phyloP scores from a whole-genome alignment of 2,797 vertebrate genomes.

The Aphelocoma californica region DNA sequence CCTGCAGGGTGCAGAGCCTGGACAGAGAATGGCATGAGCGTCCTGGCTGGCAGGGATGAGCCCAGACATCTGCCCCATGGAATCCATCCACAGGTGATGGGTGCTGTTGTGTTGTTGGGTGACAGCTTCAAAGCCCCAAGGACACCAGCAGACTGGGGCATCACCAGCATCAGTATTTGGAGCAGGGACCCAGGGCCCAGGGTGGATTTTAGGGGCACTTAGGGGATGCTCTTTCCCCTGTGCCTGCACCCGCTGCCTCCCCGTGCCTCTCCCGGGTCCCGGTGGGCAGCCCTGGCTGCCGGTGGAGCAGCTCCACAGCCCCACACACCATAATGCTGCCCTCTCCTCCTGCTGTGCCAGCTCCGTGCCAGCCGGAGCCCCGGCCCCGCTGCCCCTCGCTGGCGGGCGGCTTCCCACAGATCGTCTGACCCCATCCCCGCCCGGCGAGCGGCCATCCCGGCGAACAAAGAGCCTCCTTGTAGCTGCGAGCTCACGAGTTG shows the following conservation, averaged over 20 bases:
- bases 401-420: rapidly evolving
- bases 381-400: rapidly evolving
- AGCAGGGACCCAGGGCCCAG: neutral
- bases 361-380: rapidly evolving
- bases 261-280: rapidly evolving
- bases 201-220: neutral
- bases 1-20: neutral
- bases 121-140: neutral
- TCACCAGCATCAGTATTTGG: neutral
- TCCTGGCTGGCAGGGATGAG: neutral
- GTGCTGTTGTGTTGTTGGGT: rapidly evolving
- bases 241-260: neutral
- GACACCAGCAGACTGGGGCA: neutral
- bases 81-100: rapidly evolving
- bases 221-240: neutral
- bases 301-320: rapidly evolving
- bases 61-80: neutral
- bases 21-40: neutral
- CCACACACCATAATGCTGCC: rapidly evolving
- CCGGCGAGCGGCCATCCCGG: rapidly evolving
- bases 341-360: rapidly evolving
- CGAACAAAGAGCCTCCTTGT: neutral
- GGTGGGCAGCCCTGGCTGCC: rapidly evolving
- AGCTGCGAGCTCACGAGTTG: neutral
- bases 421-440: rapidly evolving